Evolutionary conservation across 1,140 invertebrate species (phyloP).

Genomic region (Brachionus rotundiformis): DNA sequence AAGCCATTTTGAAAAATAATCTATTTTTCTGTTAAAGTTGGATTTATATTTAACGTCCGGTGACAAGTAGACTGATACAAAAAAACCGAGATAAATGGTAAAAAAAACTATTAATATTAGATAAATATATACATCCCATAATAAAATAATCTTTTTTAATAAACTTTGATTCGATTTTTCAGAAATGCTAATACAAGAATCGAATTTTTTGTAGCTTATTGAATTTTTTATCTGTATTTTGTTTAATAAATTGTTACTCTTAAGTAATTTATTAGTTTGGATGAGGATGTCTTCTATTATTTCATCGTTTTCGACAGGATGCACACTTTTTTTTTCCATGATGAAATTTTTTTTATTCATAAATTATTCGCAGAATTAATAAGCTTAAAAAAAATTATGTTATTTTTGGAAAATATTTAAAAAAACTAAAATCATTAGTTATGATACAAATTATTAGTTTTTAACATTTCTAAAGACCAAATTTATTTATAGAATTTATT

Average conservation of each 20-base stretch:
- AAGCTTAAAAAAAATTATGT: background rate
- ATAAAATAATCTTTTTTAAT: background rate
- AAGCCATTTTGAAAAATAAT: background rate
- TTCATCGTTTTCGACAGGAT: background rate
- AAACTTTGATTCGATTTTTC: background rate
- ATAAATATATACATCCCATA: conserved; percentile 20
- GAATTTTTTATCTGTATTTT: background rate
- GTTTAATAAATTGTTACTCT: background rate
- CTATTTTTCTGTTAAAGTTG: conserved; percentile 19
- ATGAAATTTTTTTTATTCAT: background rate
- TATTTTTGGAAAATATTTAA: too few relatives aligned
- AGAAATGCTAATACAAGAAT: background rate
- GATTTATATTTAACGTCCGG: background rate
- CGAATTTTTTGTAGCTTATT: background rate
- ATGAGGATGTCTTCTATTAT: background rate
- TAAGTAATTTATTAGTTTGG: background rate
- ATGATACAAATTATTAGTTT: too few relatives aligned
- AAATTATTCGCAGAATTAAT: conserved; percentile 10
- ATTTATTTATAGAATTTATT: too few relatives aligned
- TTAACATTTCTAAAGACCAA: too few relatives aligned
- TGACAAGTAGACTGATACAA: background rate
- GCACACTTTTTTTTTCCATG: background rate
- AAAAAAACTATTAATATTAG: conserved; percentile 17
- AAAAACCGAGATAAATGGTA: background rate
- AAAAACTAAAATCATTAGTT: too few relatives aligned